Base-by-base conservation (phyloP, 2,113 vertebrate species). In the Aleadryas rufinucha region DNA sequence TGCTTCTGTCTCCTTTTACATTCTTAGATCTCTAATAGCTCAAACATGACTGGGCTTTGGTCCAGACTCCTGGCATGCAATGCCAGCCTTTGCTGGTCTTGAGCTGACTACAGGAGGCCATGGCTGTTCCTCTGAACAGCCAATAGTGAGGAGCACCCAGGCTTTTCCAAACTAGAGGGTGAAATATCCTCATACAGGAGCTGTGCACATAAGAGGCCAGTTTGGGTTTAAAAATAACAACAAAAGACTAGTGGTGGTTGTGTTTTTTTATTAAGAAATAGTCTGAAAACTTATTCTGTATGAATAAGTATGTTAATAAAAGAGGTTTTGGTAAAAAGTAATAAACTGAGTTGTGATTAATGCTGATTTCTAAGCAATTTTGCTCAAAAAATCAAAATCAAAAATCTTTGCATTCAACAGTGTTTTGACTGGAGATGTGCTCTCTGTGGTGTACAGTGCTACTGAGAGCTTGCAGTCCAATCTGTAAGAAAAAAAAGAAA, bases 21-120 rank as follows among this genome's bases (percentile, higher is more conserved):
- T 78, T 84, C 93, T 90, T 42, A 91, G 83, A 80, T 97, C 84
- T 91, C 66, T 92, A 84, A 93, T 83, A 84, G 87, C 63, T 97
- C 84, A 81, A 23, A 69, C 57, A 64, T 68, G 92, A 42, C 84
- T 69, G 76, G 90, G 84, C 75, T 88, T 20, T 1, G 7, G 49
- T 78, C 93, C 88, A 92, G 79, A 7, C 47, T 70, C 31, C 66
- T 96, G 93, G 93, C 71, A 86, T 69, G 42, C 20, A 6, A 59
- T 84, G 84, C 63, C 94, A 95, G 92, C 35, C 78, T 80, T 41
- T 2, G 9, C 65, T 90, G 88, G 74, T 56, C 79, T 69, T 33
- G 41, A 79, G 66, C 81, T 86, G 87, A 64, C 49, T 89, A 5
- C 77, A 90, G 77, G 70, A 54, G 86, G 63, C 54, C 28, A 9